phyloP scores from a whole-genome alignment of 2,888 invertebrate species.

The Hesperia comma region DNA sequence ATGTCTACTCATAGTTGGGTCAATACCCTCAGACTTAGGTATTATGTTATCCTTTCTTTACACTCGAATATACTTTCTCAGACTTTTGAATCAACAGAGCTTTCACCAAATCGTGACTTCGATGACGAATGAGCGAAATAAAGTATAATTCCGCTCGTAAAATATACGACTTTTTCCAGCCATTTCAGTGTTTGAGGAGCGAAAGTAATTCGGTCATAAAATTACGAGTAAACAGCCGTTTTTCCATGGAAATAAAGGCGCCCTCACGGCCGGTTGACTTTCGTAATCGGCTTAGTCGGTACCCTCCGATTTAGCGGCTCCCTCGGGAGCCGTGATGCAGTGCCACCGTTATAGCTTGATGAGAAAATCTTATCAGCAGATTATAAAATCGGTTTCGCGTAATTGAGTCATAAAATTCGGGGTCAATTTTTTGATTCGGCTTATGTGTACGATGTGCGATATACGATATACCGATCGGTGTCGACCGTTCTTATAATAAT shows the following conservation, averaged over 20 bases:
- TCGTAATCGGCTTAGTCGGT: slow-evolving; percentile 79
- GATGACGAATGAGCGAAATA: slow-evolving; percentile 71
- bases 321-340: slow-evolving; percentile 67
- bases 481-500: slow-evolving; percentile 29
- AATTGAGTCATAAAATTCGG: slow-evolving; percentile 74
- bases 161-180: slow-evolving; percentile 74
- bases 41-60: slow-evolving; percentile 19
- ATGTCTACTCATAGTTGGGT: background rate
- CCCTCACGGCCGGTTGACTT: slow-evolving; percentile 72
- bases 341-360: slow-evolving; percentile 73
- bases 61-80: slow-evolving; percentile 28
- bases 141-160: slow-evolving; percentile 73
- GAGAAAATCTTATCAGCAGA: slow-evolving; percentile 79
- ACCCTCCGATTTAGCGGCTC: slow-evolving; percentile 64
- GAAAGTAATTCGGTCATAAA: slow-evolving; percentile 81
- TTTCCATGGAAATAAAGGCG: slow-evolving; percentile 78
- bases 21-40: background rate
- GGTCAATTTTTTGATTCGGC: slow-evolving; percentile 46
- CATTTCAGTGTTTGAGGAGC: slow-evolving; percentile 77
- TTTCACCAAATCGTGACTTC: slow-evolving; percentile 43
- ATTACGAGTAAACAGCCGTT: slow-evolving; percentile 82
- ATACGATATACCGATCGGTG: slow-evolving; percentile 9
- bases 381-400: slow-evolving; percentile 80
- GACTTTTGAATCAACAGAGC: slow-evolving; percentile 37
- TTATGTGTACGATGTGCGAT: slow-evolving; percentile 18